These are phyloP conservation scores for Aromia moschata DNA, from an alignment of 2,888 invertebrate genomes.

Conservation along the genomic window DNA sequence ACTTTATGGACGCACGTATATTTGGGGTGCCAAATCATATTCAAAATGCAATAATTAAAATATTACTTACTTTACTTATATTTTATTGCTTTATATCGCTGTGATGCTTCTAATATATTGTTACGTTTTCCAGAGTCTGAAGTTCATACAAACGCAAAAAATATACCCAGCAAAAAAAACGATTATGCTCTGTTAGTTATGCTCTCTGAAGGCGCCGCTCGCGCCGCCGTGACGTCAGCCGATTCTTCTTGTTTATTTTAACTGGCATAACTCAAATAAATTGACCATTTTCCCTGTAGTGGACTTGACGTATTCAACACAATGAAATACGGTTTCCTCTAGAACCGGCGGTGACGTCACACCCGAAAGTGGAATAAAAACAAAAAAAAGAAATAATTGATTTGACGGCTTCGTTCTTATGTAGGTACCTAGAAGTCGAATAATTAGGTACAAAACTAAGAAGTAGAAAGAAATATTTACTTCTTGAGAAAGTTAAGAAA, in stretches of 20 bases:
- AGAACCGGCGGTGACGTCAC: neutral
- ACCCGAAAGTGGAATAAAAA: neutral
- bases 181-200: too few relatives aligned
- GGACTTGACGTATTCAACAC: neutral
- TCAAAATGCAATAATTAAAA: too few relatives aligned
- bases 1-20: too few relatives aligned
- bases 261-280: slow-evolving; percentile 1
- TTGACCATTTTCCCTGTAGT: neutral
- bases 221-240: neutral
- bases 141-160: too few relatives aligned
- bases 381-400: neutral
- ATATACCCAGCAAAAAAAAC: too few relatives aligned
- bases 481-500: too few relatives aligned
- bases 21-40: too few relatives aligned
- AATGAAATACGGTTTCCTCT: neutral
- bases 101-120: too few relatives aligned
- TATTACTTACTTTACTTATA: too few relatives aligned
- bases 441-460: neutral
- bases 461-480: neutral
- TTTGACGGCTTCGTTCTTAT: neutral
- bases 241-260: neutral
- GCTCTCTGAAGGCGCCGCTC: too few relatives aligned
- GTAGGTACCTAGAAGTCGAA: neutral
- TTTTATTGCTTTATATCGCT: too few relatives aligned
- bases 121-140: too few relatives aligned